Percentiles rank a stretch among this genome's conserved stretches.
phyloP scores from a whole-genome alignment of 2,797 vertebrate species.

The Sebastes steindachneri region DNA sequence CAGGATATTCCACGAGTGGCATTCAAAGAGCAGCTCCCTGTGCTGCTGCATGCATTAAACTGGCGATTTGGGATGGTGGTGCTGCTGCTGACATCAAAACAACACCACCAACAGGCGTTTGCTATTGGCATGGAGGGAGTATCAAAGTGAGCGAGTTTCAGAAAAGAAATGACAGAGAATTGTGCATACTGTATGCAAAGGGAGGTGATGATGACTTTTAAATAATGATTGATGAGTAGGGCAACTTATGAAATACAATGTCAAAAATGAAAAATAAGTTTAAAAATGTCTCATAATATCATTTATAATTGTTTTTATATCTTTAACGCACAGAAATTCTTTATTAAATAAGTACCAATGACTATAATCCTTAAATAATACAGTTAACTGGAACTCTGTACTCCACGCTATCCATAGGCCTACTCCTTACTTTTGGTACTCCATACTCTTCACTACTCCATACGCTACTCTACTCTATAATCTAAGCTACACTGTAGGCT shows the following conservation, averaged over 20 bases:
- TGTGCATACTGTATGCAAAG: not conserved
- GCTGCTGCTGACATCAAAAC: conserved; percentile 49
- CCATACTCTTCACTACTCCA: not conserved
- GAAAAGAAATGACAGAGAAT: not conserved
- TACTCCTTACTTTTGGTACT: too few species aligned
- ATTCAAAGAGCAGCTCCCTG: conserved; percentile 36
- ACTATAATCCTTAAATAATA: not conserved
- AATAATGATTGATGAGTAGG: not conserved
- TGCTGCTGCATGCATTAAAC: conserved; percentile 24
- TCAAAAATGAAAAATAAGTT: not conserved
- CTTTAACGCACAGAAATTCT: not conserved
- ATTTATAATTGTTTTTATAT: too few species aligned
- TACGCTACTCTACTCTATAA: not conserved
- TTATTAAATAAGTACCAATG: not conserved
- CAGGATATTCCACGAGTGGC: conserved; percentile 43
- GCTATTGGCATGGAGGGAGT: not conserved
- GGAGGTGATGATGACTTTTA: not conserved
- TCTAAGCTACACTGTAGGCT: not conserved
- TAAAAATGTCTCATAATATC: not conserved
- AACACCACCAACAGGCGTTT: conserved; percentile 19
- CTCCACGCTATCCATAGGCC: not conserved
- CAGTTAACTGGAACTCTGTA: not conserved
- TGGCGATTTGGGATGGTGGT: conserved; percentile 43
- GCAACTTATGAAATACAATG: not conserved
- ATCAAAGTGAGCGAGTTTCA: conserved; percentile 16